Evolutionary conservation across 1,140 invertebrate species (phyloP).

Genomic region (Listronotus bonariensis): DNA sequence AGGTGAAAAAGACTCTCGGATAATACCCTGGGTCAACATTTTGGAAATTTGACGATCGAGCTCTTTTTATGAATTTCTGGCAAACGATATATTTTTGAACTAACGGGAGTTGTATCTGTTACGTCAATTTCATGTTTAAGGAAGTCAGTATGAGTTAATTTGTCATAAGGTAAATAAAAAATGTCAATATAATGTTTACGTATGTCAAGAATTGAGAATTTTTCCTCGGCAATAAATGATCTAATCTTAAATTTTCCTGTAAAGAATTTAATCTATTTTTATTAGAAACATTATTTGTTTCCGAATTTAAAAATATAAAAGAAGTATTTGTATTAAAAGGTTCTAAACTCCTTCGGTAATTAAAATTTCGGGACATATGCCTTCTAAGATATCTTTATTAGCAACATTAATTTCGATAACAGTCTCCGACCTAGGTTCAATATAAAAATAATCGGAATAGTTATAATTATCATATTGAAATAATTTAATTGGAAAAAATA

Average conservation of each 20-base stretch:
- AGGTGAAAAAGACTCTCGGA: constrained; percentile 36
- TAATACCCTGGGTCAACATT: constrained; percentile 40
- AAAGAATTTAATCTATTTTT: background rate
- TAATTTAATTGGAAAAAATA: background rate
- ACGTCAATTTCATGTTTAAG: constrained; percentile 44
- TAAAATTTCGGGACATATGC: constrained; percentile 20
- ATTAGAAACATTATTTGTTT: background rate
- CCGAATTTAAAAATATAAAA: constrained; percentile 1
- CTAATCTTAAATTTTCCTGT: constrained; percentile 23
- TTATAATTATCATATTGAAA: no score
- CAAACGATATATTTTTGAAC: constrained; percentile 47
- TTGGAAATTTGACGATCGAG: constrained; percentile 43
- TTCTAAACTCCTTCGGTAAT: constrained; percentile 27
- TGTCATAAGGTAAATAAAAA: constrained; percentile 40
- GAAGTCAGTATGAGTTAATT: constrained; percentile 30
- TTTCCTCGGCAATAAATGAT: constrained; percentile 37
- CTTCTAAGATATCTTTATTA: constrained; percentile 28
- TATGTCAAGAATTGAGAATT: constrained; percentile 6
- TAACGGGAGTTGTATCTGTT: constrained; percentile 38
- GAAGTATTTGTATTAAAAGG: constrained; percentile 24
- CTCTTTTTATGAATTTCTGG: constrained; percentile 53
- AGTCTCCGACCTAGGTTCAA: constrained; percentile 11
- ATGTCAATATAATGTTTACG: constrained; percentile 39
- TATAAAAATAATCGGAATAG: no score
- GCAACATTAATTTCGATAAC: constrained; percentile 25